Evolutionary conservation across 2,113 vertebrate species (phyloP).

Genomic region (Terrapene triunguis): DNA sequence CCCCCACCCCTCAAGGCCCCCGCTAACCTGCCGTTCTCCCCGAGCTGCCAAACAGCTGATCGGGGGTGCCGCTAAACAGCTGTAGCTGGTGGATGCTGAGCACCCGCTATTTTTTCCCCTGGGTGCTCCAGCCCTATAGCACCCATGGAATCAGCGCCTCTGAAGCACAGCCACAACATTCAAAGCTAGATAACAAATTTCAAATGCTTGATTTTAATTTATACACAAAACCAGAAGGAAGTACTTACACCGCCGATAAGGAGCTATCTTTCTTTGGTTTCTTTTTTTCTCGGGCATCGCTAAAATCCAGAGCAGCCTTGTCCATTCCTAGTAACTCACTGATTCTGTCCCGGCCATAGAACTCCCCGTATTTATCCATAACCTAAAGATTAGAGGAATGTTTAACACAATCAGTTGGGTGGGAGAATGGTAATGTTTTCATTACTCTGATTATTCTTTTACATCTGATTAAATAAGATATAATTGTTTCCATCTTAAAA

Average conservation of each 20-base stretch:
- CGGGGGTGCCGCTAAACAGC: no score
- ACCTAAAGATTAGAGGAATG: slow-evolving; percentile 81
- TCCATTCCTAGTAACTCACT: slow-evolving; percentile 97
- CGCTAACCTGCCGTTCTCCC: no score
- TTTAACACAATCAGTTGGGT: not conserved
- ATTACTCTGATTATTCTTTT: not conserved
- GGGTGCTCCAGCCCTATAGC: no score
- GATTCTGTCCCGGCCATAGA: slow-evolving; percentile 95
- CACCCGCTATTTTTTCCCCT: no score
- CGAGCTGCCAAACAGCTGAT: no score
- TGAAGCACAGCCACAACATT: not conserved
- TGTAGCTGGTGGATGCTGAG: no score
- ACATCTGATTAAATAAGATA: not conserved
- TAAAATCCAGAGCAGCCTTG: slow-evolving; percentile 96
- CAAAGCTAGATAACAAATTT: not conserved
- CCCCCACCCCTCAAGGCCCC: no score
- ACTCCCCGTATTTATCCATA: slow-evolving; percentile 98
- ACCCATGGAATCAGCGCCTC: no score
- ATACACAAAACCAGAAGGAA: not conserved
- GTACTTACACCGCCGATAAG: slow-evolving; percentile 92
- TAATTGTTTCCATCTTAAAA: not conserved
- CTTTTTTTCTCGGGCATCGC: slow-evolving; percentile 92
- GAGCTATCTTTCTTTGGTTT: slow-evolving; percentile 96
- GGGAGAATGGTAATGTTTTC: not conserved
- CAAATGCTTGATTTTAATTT: not conserved